Conservation (phyloP, 2,797 vertebrate genomes). For the Alca torda region DNA sequence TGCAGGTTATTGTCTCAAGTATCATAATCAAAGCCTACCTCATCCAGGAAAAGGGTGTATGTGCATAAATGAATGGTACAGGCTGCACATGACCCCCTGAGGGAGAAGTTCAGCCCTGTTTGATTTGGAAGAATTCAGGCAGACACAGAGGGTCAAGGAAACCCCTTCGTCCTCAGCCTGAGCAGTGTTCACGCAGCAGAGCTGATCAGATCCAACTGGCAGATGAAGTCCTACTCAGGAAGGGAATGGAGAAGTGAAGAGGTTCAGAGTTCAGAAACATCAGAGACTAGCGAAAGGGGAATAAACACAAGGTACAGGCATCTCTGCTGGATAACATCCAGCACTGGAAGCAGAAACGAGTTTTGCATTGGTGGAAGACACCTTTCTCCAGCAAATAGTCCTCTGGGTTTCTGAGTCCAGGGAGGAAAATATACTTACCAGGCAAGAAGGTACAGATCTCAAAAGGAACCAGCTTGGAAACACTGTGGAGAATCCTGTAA, state of each 20-base stretch:
- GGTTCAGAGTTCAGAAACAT: neutral
- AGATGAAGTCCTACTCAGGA: neutral
- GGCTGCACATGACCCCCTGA: neutral
- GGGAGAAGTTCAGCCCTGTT: neutral
- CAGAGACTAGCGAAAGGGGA: neutral
- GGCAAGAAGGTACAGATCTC: neutral
- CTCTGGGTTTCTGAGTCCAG: neutral
- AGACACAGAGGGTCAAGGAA: neutral
- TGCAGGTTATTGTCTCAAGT: neutral
- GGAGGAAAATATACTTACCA: neutral
- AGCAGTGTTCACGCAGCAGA: neutral
- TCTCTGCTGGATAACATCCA: neutral
- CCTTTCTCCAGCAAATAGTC: neutral
- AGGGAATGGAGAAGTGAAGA: neutral
- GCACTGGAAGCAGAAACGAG: neutral
- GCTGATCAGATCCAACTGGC: neutral
- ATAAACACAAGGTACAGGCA: neutral
- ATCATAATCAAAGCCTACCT: neutral
- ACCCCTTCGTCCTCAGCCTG: neutral
- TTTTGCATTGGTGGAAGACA: neutral
- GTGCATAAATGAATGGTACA: neutral
- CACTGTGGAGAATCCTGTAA: neutral
- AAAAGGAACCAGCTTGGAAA: neutral
- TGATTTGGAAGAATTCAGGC: neutral
- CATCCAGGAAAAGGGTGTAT: neutral